Base-by-base conservation (phyloP, 1,140 invertebrate species). In the Temnothorax nylanderi region DNA sequence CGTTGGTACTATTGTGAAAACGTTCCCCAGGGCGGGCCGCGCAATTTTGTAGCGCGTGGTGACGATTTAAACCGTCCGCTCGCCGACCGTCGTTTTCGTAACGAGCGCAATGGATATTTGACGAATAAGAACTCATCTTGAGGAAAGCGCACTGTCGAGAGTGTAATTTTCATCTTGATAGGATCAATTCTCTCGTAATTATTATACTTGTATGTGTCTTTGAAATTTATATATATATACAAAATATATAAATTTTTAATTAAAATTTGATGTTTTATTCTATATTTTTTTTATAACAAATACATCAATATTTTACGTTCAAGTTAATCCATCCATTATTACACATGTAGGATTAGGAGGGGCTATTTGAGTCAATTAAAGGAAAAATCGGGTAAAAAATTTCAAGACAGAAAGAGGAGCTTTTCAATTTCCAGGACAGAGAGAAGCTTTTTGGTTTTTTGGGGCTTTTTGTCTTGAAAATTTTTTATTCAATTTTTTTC, bases 1-100 rank as follows among this genome's bases (percentile, higher is more conserved):
- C 47, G 91, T 85, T 88, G 90, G 84, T 92, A 89, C 88, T 90
- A 94, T 94, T 94, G 92, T 94, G 89, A 91, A 90, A 78, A 81
- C 90, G 93, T 92, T 93, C 92, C 91, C 93, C 82, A 75, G 90
- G 91, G 92, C 54, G 87, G 72, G 77, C 80, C 88, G 51, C 85
- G 86, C 87, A 86, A 92, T 92, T 93, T 94, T 90, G 89, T 89
- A 87, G 92, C 90, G 72, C 72, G 44, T 76, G 69, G 87, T 88
- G 87, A 92, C 92, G 88, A 92, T 94, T 94, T 93, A 92, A 94
- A 94, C 82, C 86, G 88, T 58, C 80, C 62, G 37, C 44, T 67
- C 62, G 81, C 51, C 47, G 32, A 58, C 64, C 65, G 58, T 58
- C 47, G 80, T 13, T 44, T 74, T 21, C 37, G 18, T 71, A 77